These are phyloP conservation scores for Phyllostomus discolor DNA, from an alignment of 2,113 vertebrate species.

Conservation along the genomic window DNA sequence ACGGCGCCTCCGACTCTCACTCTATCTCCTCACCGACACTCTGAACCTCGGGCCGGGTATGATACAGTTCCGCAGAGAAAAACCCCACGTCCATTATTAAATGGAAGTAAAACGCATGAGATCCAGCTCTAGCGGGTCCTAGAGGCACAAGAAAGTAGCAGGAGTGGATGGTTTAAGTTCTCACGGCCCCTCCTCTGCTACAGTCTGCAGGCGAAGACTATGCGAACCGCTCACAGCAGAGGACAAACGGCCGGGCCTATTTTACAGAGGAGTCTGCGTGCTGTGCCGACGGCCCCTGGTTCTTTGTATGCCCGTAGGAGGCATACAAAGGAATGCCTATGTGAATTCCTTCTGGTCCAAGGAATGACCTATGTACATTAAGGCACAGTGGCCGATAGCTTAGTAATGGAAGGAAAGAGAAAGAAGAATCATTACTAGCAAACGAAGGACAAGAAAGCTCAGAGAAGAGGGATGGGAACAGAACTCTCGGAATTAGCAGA, in stretches of 20 bases:
- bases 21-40: not conserved
- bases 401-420: not conserved
- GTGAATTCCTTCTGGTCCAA: not conserved
- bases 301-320: not conserved
- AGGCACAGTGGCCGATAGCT: not conserved
- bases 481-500: not conserved
- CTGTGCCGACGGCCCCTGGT: fast-evolving
- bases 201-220: not conserved
- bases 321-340: too few species aligned
- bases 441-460: not conserved
- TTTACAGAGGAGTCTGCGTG: not conserved
- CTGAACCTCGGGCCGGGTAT: not conserved
- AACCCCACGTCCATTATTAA: too few species aligned
- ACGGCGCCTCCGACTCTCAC: fast-evolving
- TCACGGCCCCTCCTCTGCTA: too few species aligned
- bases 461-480: not conserved
- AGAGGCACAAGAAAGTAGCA: not conserved
- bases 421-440: not conserved
- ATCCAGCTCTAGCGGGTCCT: not conserved
- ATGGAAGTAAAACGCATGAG: not conserved
- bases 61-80: not conserved
- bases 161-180: not conserved
- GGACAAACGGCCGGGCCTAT: not conserved
- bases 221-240: not conserved
- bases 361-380: fast-evolving